Percentiles rank a stretch among this genome's conserved stretches.
These are phyloP conservation scores for Myotis myotis DNA, from an alignment of 2,797 vertebrate species.

Conservation along the genomic window DNA sequence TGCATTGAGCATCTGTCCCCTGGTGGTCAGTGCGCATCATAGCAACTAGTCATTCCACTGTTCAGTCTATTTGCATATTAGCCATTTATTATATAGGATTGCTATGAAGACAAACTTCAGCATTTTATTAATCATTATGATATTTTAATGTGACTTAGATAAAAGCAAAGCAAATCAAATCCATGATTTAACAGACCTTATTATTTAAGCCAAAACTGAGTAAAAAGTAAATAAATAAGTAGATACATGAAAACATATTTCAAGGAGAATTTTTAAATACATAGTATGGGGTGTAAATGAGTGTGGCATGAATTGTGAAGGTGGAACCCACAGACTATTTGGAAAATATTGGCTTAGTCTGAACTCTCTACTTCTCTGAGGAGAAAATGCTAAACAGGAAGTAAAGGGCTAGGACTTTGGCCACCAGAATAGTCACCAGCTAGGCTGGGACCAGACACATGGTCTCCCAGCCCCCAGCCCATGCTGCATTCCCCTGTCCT, in stretches of 20 bases:
- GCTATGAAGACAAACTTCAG: not conserved
- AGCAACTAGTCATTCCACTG: fast-evolving
- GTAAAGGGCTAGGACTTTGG: not conserved
- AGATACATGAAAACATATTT: not conserved
- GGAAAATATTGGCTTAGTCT: not conserved
- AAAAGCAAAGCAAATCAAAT: not conserved
- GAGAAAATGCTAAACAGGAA: not conserved
- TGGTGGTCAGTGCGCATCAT: too few relatives aligned
- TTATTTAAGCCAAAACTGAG: not conserved
- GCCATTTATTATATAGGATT: not conserved
- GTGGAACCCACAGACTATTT: not conserved
- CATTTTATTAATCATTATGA: not conserved
- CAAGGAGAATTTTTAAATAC: not conserved
- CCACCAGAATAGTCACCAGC: not conserved
- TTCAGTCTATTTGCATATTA: too few relatives aligned
- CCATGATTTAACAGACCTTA: not conserved
- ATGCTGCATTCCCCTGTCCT: not conserved
- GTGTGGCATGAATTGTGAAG: not conserved
- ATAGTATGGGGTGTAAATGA: not conserved
- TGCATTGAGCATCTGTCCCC: too few relatives aligned
- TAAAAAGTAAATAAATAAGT: not conserved
- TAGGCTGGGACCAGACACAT: not conserved
- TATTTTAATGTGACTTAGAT: conserved; percentile 21
- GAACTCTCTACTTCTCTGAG: not conserved
- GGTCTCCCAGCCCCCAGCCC: not conserved